These are phyloP conservation scores for Leistus spinibarbis DNA, from an alignment of 2,888 invertebrate species.

Conservation along the genomic window DNA sequence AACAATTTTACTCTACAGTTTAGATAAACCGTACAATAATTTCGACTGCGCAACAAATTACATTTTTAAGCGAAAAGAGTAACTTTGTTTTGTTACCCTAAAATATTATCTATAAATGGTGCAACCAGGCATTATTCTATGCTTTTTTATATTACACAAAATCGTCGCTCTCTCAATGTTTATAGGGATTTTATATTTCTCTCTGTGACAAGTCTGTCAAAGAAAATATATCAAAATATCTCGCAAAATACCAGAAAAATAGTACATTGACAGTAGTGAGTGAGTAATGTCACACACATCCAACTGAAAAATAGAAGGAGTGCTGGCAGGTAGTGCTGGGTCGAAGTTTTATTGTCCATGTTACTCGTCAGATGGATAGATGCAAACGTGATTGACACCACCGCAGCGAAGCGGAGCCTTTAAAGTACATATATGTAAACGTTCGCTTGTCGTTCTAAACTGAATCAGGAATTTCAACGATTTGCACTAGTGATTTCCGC, in stretches of 20 bases:
- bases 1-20: no score
- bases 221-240: no score
- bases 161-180: no score
- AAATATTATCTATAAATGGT: no score
- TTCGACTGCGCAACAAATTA: no score
- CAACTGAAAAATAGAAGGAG: neutral
- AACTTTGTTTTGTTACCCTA: no score
- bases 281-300: neutral
- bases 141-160: no score
- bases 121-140: no score
- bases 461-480: constrained; percentile 24
- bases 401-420: neutral
- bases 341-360: neutral
- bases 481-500: constrained; percentile 25
- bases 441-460: neutral
- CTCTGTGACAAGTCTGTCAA: no score
- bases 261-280: neutral
- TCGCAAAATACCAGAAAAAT: neutral
- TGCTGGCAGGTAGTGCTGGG: neutral
- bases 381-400: neutral
- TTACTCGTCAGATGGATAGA: neutral
- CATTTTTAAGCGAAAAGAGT: no score
- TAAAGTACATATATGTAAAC: neutral
- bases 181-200: no score
- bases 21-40: no score